These are phyloP conservation scores for Polypterus senegalus DNA, from an alignment of 2,113 vertebrate species.

Conservation along the genomic window DNA sequence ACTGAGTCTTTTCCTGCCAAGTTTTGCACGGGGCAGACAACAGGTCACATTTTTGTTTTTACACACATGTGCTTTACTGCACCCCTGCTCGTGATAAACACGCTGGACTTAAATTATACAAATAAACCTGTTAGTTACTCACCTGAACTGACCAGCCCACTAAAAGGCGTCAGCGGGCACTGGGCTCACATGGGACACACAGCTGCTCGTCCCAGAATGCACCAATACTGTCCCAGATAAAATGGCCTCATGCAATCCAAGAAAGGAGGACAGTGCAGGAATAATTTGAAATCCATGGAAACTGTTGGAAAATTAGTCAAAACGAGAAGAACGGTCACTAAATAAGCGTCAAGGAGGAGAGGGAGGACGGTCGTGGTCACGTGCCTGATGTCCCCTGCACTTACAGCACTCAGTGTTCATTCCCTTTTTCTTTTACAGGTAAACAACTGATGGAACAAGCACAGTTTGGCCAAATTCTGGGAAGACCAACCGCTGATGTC, in stretches of 20 bases:
- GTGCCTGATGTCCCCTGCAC: neutral
- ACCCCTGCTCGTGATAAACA: no score
- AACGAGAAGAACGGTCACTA: neutral
- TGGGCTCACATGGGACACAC: no score
- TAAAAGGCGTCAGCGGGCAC: no score
- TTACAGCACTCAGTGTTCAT: neutral
- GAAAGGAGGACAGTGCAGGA: neutral
- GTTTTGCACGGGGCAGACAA: no score
- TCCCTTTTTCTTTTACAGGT: conserved; percentile 26
- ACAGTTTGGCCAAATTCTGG: conserved; percentile 6
- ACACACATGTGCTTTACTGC: no score
- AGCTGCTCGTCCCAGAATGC: no score
- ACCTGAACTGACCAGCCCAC: no score
- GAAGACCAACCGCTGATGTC: conserved; percentile 25
- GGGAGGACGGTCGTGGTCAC: neutral
- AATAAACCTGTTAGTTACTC: no score
- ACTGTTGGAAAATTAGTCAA: neutral
- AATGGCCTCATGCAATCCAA: neutral
- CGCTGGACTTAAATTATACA: no score
- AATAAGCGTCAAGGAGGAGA: neutral
- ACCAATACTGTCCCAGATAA: no score
- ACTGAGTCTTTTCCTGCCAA: no score
- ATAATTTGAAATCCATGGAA: neutral
- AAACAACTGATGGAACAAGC: conserved; percentile 21
- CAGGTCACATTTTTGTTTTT: no score